Evolutionary conservation across 2,888 invertebrate genomes (phyloP).

Genomic region (Sphinx pinastri): DNA sequence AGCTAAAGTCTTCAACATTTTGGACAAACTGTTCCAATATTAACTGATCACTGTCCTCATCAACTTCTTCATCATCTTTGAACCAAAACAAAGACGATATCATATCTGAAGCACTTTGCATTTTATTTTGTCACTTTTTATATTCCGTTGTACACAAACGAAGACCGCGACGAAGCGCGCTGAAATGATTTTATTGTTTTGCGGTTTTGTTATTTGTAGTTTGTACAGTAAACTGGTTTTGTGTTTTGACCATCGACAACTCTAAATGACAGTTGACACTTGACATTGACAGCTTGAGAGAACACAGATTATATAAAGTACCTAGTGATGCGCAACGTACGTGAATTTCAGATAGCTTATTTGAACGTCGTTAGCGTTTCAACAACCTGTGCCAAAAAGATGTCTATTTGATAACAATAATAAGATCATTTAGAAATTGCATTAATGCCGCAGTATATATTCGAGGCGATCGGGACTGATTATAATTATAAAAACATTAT

Average conservation of each 20-base stretch:
- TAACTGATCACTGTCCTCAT: slow-evolving; percentile 63
- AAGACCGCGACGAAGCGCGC: slow-evolving; percentile 31
- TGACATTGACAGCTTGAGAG: slow-evolving; percentile 6
- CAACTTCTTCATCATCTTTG: slow-evolving; percentile 60
- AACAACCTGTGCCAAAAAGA: no score
- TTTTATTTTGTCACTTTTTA: slow-evolving; percentile 42
- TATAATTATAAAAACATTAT: no score
- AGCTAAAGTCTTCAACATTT: slow-evolving; percentile 92
- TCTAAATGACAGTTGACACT: slow-evolving; percentile 7
- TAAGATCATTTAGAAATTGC: no score
- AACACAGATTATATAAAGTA: no score
- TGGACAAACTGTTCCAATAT: slow-evolving; percentile 90
- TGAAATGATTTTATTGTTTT: slow-evolving; percentile 35
- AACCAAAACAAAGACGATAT: slow-evolving; percentile 74
- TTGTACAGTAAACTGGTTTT: not conserved
- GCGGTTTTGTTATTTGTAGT: slow-evolving; percentile 29
- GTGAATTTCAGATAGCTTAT: no score
- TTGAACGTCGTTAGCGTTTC: no score
- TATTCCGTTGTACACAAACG: slow-evolving; percentile 26
- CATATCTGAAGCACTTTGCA: slow-evolving; percentile 76
- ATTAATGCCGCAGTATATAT: no score
- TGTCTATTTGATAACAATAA: no score
- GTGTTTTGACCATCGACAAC: not conserved
- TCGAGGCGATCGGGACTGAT: no score
- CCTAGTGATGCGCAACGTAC: no score